Evolutionary conservation across 2,888 invertebrate genomes (phyloP).

Genomic region (Bombylius discolor): DNA sequence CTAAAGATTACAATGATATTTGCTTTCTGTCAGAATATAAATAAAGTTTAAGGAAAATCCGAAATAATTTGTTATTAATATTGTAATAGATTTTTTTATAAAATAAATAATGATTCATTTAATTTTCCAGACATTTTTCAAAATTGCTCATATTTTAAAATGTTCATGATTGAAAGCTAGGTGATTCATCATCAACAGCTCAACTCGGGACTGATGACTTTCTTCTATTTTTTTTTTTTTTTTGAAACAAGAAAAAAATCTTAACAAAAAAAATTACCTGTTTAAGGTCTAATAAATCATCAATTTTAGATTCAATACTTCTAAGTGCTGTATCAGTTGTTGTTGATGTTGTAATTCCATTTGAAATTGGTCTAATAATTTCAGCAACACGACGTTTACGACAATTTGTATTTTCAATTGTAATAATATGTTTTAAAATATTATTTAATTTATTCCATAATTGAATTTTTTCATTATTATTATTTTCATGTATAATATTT

Average conservation of each 20-base stretch:
- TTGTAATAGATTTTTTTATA: no score
- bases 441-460: slow-evolving; percentile 20
- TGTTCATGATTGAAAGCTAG: no score
- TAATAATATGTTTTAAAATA: slow-evolving; percentile 21
- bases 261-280: not conserved
- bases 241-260: not conserved
- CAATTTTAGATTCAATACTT: slow-evolving; percentile 2
- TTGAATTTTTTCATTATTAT: slow-evolving; percentile 17
- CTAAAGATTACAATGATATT: no score
- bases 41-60: no score
- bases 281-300: not conserved
- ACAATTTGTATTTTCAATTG: slow-evolving; percentile 17
- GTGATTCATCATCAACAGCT: no score
- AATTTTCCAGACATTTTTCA: no score
- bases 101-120: no score
- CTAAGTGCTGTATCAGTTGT: slow-evolving; percentile 1
- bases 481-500: not conserved
- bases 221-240: not conserved
- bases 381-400: not conserved
- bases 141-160: no score
- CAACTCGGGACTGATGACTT: no score
- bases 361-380: not conserved
- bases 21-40: no score
- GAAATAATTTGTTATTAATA: no score
- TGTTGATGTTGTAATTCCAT: not conserved